Percentiles rank a stretch among this genome's conserved stretches.
Evolutionary conservation across 2,113 vertebrate genomes (phyloP).

Genomic region (Gobio gobio): DNA sequence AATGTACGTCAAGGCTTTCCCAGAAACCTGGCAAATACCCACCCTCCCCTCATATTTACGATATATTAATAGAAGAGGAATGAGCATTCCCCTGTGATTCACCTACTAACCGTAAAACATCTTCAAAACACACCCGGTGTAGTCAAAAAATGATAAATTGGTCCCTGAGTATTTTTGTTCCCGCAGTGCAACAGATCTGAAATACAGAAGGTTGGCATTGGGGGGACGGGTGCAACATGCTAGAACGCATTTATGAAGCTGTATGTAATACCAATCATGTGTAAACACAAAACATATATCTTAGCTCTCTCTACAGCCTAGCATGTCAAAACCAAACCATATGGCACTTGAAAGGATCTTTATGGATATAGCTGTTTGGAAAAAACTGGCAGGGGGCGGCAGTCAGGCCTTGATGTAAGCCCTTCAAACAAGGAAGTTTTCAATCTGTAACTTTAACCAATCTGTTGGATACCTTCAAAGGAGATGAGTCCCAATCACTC

Average conservation of each 20-base stretch:
- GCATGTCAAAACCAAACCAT: constrained; percentile 46
- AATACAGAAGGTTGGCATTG: constrained; percentile 10
- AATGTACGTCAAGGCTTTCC: neutral
- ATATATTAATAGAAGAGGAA: neutral
- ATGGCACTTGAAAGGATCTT: constrained; percentile 54
- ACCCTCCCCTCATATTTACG: neutral
- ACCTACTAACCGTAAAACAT: neutral
- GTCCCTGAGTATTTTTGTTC: neutral
- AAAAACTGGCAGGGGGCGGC: constrained; percentile 26
- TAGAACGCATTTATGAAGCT: constrained; percentile 21
- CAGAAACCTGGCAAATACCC: neutral
- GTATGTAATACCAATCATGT: constrained; percentile 26
- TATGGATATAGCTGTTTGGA: constrained; percentile 46
- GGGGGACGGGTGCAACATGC: neutral
- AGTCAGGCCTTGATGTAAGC: constrained; percentile 22
- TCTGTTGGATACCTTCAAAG: constrained; percentile 26
- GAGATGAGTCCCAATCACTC: neutral
- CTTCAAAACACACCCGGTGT: neutral
- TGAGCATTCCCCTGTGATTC: neutral
- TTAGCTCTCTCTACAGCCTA: constrained; percentile 10
- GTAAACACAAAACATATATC: constrained; percentile 41
- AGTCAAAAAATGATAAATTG: constrained; percentile 2
- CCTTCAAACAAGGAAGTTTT: constrained; percentile 13
- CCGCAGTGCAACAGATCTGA: neutral
- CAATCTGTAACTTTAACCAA: constrained; percentile 24